phyloP scores from a whole-genome alignment of 2,113 vertebrate species.

The Phyllopteryx taeniolatus region DNA sequence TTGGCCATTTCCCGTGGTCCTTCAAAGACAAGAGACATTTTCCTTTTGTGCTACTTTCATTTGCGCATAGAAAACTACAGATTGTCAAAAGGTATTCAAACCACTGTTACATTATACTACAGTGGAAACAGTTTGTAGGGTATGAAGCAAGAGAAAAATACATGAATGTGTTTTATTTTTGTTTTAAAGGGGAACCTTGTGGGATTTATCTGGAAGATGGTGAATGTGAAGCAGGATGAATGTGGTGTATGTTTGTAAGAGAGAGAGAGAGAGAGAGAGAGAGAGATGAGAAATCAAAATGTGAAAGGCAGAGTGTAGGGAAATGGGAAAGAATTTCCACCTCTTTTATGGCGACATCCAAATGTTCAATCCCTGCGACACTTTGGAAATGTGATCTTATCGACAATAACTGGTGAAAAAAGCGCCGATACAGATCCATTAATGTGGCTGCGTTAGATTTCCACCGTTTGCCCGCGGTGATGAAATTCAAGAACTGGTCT shows the following conservation, averaged over 20 bases:
- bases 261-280: slow-evolving; percentile 1
- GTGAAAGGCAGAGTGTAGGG: slow-evolving; percentile 30
- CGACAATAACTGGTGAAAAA: slow-evolving; percentile 35
- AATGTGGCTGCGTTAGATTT: slow-evolving; percentile 30
- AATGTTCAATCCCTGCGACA: slow-evolving; percentile 8
- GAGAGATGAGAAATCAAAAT: slow-evolving; percentile 45
- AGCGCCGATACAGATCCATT: slow-evolving; percentile 40
- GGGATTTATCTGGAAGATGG: slow-evolving; percentile 28
- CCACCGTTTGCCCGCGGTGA: slow-evolving; percentile 29
- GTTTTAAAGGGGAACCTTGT: slow-evolving; percentile 9
- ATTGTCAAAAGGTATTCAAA: slow-evolving; percentile 16
- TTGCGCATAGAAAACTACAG: too few species aligned
- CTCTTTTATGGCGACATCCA: slow-evolving; percentile 16
- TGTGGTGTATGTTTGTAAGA: neutral
- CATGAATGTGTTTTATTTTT: slow-evolving; percentile 27
- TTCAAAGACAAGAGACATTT: too few species aligned
- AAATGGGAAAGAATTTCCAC: slow-evolving; percentile 17
- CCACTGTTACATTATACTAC: slow-evolving; percentile 19
- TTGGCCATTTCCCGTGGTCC: too few species aligned
- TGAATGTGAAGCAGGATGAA: slow-evolving; percentile 14
- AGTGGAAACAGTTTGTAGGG: neutral
- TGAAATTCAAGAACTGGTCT: slow-evolving; percentile 65
- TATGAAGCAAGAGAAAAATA: slow-evolving; percentile 8
- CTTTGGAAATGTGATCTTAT: slow-evolving; percentile 44
- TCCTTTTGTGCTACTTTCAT: too few species aligned